A percentile compares a stretch with the other conserved stretches of the same genome.
These are phyloP conservation scores for Formica exsecta DNA, from an alignment of 1,140 invertebrate genomes.

Conservation along the genomic window DNA sequence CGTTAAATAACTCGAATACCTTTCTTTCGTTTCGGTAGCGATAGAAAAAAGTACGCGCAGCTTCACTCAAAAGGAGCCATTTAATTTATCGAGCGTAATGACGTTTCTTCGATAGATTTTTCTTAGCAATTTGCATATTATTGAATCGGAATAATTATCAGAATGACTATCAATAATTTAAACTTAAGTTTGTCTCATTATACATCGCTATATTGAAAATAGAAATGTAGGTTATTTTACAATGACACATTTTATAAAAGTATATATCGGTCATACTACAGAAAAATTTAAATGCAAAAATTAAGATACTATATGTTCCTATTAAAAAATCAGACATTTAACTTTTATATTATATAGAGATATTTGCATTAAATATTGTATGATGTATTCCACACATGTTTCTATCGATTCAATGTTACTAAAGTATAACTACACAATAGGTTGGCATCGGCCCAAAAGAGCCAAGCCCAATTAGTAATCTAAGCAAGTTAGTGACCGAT, in stretches of 20 bases:
- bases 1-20: slow-evolving; percentile 47
- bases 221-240: not conserved
- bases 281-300: not conserved
- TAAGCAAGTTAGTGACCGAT: slow-evolving; percentile 38
- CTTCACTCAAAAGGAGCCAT: slow-evolving; percentile 40
- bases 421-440: slow-evolving; percentile 22
- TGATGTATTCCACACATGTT: not conserved
- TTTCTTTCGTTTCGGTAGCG: slow-evolving; percentile 25
- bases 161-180: slow-evolving; percentile 3
- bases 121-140: slow-evolving; percentile 3
- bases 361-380: not conserved
- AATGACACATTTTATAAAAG: not conserved
- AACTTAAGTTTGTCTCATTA: not conserved
- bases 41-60: slow-evolving; percentile 12
- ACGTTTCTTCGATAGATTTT: slow-evolving; percentile 1
- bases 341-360: not conserved
- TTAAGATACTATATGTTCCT: not conserved
- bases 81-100: slow-evolving; percentile 36
- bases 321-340: not conserved
- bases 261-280: not conserved
- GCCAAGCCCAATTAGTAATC: slow-evolving; percentile 13
- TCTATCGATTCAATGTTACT: not conserved
- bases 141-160: slow-evolving; percentile 2
- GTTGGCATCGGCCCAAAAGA: not conserved
- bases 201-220: not conserved